A percentile compares a stretch with the other conserved stretches of the same genome.
phyloP scores from a whole-genome alignment of 2,797 vertebrate genomes.

The Muraenolepis orangiensis region DNA sequence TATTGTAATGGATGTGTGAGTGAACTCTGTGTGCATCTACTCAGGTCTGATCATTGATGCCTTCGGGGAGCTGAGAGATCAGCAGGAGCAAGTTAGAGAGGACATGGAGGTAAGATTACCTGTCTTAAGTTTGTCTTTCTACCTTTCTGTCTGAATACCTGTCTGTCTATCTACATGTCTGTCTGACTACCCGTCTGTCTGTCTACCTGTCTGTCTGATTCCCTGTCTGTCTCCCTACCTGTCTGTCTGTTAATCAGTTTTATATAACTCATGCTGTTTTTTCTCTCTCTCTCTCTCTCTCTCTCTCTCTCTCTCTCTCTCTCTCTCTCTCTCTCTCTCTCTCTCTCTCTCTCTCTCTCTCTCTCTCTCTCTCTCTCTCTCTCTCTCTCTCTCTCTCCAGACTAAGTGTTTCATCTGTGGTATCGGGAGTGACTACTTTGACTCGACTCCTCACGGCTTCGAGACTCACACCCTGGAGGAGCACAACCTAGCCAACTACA shows the following conservation, averaged over 20 bases:
- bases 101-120: conserved; percentile 88
- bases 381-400: conserved; percentile 52
- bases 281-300: background rate
- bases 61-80: conserved; percentile 93
- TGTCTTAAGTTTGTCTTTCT: background rate
- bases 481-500: conserved; percentile 92
- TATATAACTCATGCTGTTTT: too few relatives aligned
- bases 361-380: background rate
- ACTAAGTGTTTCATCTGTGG: conserved; percentile 97
- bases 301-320: background rate
- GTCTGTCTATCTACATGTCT: background rate
- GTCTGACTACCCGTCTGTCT: background rate
- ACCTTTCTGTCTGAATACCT: background rate
- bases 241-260: too few relatives aligned
- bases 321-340: conserved; percentile 1
- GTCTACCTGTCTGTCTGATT: background rate
- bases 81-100: conserved; percentile 95
- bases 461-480: conserved; percentile 94
- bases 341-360: background rate
- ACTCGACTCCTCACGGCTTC: conserved; percentile 91
- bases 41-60: conserved; percentile 95
- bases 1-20: background rate
- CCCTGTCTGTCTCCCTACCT: background rate
- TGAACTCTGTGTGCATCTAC: background rate
- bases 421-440: conserved; percentile 94